A percentile compares a stretch with the other conserved stretches of the same genome.
These are phyloP conservation scores for Alethe castanea DNA, from an alignment of 2,113 vertebrate species.

Conservation along the genomic window DNA sequence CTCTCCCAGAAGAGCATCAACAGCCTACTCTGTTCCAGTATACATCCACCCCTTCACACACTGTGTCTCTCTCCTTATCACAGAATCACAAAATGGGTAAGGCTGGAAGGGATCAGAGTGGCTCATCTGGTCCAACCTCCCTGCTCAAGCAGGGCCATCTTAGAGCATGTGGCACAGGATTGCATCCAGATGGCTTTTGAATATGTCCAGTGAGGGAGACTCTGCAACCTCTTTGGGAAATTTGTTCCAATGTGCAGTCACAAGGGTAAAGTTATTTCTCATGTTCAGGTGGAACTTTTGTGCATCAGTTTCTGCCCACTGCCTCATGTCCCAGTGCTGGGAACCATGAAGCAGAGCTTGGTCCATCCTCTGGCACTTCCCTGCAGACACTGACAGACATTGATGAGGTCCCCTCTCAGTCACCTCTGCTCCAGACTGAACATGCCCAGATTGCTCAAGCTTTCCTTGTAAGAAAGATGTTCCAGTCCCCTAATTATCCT, in stretches of 20 bases:
- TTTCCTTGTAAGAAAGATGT: background rate
- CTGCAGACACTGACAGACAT: background rate
- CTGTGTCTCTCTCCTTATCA: background rate
- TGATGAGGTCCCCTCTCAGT: background rate
- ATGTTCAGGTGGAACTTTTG: background rate
- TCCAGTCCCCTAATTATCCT: background rate
- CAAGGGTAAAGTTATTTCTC: background rate
- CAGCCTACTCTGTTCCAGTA: background rate
- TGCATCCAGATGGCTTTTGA: background rate
- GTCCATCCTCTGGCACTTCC: background rate
- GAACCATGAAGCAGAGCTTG: background rate
- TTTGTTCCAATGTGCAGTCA: background rate
- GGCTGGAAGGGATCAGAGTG: background rate
- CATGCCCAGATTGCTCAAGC: no score
- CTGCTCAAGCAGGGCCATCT: background rate
- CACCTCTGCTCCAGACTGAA: background rate
- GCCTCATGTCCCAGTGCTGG: rapidly evolving
- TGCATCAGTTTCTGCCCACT: background rate
- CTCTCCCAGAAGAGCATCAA: background rate
- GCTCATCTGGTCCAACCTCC: background rate
- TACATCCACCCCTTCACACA: background rate
- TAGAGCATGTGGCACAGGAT: background rate
- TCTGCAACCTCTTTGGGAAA: no score
- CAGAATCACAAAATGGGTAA: background rate
- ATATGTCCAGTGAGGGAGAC: background rate